Percentiles rank a stretch among this genome's conserved stretches.
Evolutionary conservation across 2,888 invertebrate species (phyloP).

Genomic region (Phymatocera aterrima): DNA sequence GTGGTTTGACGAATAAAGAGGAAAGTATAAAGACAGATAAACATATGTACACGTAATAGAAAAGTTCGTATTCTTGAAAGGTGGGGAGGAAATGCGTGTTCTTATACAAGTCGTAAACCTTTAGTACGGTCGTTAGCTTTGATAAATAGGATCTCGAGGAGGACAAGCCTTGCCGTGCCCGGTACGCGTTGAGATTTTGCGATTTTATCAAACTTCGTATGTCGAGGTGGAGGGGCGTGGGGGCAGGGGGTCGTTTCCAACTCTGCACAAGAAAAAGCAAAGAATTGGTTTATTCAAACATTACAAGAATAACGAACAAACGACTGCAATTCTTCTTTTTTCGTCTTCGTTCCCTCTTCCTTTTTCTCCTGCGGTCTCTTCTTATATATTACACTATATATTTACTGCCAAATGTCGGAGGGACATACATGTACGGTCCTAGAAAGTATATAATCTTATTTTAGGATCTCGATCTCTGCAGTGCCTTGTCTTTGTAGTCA

Average conservation of each 20-base stretch:
- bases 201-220: slow-evolving; percentile 6
- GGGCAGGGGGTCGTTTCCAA: too few relatives aligned
- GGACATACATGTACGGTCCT: neutral
- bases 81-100: neutral
- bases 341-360: neutral
- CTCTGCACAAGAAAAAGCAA: neutral
- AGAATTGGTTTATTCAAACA: neutral
- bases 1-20: neutral
- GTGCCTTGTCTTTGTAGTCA: neutral
- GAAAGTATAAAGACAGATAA: neutral
- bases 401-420: neutral
- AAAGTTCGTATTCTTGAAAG: neutral
- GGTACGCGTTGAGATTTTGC: slow-evolving; percentile 11
- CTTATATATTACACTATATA: too few relatives aligned
- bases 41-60: too few relatives aligned
- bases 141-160: slow-evolving; percentile 18
- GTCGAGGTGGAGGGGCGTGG: neutral
- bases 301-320: neutral
- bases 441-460: neutral
- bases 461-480: neutral
- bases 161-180: neutral
- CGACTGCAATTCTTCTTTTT: neutral
- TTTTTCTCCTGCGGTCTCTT: too few relatives aligned
- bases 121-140: slow-evolving; percentile 36
- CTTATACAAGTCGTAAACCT: slow-evolving; percentile 13